phyloP scores from a whole-genome alignment of 2,113 vertebrate genomes.

The Corythornis cristatus region DNA sequence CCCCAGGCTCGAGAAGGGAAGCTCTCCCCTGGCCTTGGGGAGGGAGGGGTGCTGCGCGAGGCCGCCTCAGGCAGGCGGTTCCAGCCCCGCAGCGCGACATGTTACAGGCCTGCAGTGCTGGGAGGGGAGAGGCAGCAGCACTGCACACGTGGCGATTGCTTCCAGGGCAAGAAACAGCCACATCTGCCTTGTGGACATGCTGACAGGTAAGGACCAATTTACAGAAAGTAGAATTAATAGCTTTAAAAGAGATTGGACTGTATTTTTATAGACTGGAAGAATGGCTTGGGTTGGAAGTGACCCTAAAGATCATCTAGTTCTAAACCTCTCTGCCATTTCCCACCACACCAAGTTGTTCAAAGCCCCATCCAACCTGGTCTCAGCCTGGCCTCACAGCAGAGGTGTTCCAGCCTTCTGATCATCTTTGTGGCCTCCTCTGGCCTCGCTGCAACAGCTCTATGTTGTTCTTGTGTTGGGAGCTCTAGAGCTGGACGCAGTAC shows the following conservation, averaged over 20 bases:
- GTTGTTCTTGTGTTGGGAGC: background rate
- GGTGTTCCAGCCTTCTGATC: background rate
- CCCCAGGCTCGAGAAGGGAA: background rate
- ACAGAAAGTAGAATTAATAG: background rate
- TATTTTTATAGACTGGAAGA: background rate
- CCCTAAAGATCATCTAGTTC: no score
- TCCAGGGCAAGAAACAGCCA: background rate
- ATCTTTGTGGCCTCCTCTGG: background rate
- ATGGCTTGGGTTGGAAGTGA: no score
- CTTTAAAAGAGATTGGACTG: background rate
- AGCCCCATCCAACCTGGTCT: no score
- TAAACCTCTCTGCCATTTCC: no score
- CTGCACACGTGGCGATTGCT: background rate
- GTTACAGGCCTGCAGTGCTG: background rate
- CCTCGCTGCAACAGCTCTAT: background rate
- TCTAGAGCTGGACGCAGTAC: no score
- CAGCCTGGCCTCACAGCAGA: background rate
- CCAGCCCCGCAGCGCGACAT: accelerated
- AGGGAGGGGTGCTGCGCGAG: background rate
- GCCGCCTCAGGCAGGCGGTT: background rate
- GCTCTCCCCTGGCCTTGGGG: accelerated
- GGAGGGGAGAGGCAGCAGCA: background rate
- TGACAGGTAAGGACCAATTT: background rate
- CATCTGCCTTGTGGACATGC: background rate
- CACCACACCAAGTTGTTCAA: no score